Percentiles rank a stretch among this genome's conserved stretches.
Conservation (phyloP, 2,888 invertebrate genomes). For the Eupithecia vulgata region DNA sequence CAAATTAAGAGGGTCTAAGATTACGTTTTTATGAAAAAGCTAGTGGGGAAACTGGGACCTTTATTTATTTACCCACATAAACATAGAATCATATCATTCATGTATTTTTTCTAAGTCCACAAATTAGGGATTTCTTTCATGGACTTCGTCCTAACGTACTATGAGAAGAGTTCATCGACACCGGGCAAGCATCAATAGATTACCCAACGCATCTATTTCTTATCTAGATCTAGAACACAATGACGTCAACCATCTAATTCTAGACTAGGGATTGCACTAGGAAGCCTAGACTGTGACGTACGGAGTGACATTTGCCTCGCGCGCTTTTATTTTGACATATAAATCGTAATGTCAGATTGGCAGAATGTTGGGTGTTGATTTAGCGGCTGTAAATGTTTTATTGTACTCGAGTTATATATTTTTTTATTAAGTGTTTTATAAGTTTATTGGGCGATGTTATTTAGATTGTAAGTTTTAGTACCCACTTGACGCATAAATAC, state of each 20-base stretch:
- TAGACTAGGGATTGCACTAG: conserved; percentile 62
- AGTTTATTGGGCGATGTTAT: not conserved
- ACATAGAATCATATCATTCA: not conserved
- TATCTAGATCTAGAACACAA: conserved; percentile 66
- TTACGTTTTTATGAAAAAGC: not conserved
- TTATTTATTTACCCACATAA: not conserved
- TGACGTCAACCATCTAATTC: conserved; percentile 65
- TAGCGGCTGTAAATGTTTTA: conserved; percentile 4
- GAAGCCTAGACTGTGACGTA: conserved; percentile 65
- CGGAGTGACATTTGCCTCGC: conserved; percentile 58
- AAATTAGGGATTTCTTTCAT: not conserved
- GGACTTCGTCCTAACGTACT: not conserved
- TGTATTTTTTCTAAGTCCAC: not conserved
- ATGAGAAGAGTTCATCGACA: conserved; percentile 20
- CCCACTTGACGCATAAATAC: not conserved
- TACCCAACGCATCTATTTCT: conserved; percentile 49
- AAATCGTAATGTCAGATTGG: conserved; percentile 33
- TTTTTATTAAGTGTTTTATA: not conserved
- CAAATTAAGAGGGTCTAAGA: not conserved
- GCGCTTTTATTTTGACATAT: conserved; percentile 41
- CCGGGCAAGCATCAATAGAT: conserved; percentile 25
- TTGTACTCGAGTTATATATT: not conserved
- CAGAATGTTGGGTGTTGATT: conserved; percentile 16
- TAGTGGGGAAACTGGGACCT: not conserved
- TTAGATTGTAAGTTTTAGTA: conserved; percentile 3